phyloP scores from a whole-genome alignment of 2,113 vertebrate species.

The Corythaeola cristata region DNA sequence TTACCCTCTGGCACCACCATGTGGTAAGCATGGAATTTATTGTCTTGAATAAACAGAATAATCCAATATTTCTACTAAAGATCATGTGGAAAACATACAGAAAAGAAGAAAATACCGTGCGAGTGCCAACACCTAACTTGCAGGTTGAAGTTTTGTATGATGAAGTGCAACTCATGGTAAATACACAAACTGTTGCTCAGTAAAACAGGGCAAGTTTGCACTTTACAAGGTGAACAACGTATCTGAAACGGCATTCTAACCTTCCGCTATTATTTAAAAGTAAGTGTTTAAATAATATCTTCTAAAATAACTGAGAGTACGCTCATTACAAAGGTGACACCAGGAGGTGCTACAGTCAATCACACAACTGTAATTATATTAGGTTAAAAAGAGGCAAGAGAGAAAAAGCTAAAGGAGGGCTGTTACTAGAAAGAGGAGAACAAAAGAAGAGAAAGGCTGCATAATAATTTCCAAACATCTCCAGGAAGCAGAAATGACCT shows the following conservation, averaged over 20 bases:
- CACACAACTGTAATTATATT: neutral
- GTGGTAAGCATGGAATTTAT: neutral
- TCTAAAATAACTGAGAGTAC: neutral
- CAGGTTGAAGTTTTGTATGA: neutral
- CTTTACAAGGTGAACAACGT: neutral
- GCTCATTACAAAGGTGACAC: neutral
- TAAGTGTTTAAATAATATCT: neutral
- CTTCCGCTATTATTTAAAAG: neutral
- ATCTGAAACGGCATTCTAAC: neutral
- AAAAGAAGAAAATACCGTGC: neutral
- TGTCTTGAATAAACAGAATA: neutral
- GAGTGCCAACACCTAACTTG: neutral
- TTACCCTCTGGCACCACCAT: constrained; percentile 37
- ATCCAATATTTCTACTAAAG: neutral
- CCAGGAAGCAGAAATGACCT: neutral
- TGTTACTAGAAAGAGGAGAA: neutral
- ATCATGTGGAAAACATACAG: neutral
- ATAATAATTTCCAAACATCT: neutral
- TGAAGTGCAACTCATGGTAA: neutral
- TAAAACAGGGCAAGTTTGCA: neutral
- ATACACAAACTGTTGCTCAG: neutral
- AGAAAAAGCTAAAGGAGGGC: neutral
- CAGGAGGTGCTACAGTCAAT: neutral
- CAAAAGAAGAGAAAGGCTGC: neutral
- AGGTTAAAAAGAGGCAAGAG: neutral